These are phyloP conservation scores for Pollenia angustigena DNA, from an alignment of 2,888 invertebrate genomes.

Conservation along the genomic window DNA sequence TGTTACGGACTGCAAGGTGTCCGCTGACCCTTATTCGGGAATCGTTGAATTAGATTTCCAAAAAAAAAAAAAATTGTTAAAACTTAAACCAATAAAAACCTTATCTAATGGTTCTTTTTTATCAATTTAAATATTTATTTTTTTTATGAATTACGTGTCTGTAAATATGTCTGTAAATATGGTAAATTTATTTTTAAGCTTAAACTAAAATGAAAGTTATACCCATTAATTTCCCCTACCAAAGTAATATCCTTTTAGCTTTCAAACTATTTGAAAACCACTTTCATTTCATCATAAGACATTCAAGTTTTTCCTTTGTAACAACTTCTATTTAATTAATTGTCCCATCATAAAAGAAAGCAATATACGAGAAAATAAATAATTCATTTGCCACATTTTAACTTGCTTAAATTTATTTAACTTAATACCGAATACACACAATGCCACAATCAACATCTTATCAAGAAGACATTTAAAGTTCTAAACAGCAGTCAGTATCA, in stretches of 20 bases:
- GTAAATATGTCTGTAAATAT: neutral
- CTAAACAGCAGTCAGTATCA: neutral
- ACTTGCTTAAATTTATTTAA: constrained; percentile 35
- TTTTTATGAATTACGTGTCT: neutral
- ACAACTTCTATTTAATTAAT: constrained; percentile 28
- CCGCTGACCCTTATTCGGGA: too few species aligned
- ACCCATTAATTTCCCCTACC: neutral
- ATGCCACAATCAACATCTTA: neutral
- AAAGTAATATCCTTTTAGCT: neutral
- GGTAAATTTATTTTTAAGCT: neutral
- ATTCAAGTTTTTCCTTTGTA: neutral
- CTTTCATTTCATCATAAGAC: neutral
- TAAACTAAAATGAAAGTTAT: neutral
- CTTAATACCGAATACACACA: constrained; percentile 1
- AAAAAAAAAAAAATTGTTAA: too few species aligned
- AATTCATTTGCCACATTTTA: constrained; percentile 35
- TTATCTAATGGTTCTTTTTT: too few species aligned
- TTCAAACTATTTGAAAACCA: neutral
- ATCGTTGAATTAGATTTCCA: too few species aligned
- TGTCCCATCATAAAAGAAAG: neutral
- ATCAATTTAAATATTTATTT: too few species aligned
- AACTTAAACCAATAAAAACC: too few species aligned
- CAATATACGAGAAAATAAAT: constrained; percentile 9
- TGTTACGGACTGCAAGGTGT: too few species aligned
- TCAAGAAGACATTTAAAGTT: neutral